Base-by-base conservation (phyloP, 1,140 invertebrate genomes). In the Brachionus angularis region DNA sequence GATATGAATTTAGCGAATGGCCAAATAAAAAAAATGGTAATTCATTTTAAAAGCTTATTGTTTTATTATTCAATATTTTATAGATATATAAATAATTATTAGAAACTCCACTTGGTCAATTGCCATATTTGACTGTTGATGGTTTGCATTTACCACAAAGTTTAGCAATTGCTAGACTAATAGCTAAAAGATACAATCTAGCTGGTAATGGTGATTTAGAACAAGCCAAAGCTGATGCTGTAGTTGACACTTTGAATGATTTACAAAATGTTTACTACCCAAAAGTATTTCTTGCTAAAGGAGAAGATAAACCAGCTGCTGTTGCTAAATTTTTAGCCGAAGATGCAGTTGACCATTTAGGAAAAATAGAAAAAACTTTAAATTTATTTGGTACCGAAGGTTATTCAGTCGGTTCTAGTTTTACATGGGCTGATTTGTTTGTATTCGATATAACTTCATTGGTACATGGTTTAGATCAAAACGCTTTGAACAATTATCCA, bases 81-180 rank as follows among this genome's bases (percentile, higher is more conserved):
- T 7, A n/a, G n/a, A n/a, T n/a, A n/a, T n/a, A n/a, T 42, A 7
- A 7, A 42, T 42, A 14, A 44, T 64, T 21, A 0, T 3, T 16
- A 64, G 61, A 44, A 16, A 46, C 49, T 5, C 64, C 64, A 50
- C 44, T 50, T 16, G 64, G 64, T 39, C 74, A 74, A 44, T 34
- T 74, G 16, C 74, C 74, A 14, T 33, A 72, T n/a, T 39, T 74
- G 27, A 69, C 71, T 18, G 64, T 74, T 10, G 74, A 73, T 61
- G 73, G 58, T 29, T 29, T 72, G 34, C 69, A 70, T 14, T 46
- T 74, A 7, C 67, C 71, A 29, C 74, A 74, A 47, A 73, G 64
- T n/a, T 36, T 53, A 1, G 72, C 74, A 53, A 73, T 73, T 47
- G 10, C 67, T 10, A 39, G 67, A 55, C 29, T 52, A 23, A 7